phyloP scores from a whole-genome alignment of 2,888 invertebrate species.

The Blastobasis lacticolella region DNA sequence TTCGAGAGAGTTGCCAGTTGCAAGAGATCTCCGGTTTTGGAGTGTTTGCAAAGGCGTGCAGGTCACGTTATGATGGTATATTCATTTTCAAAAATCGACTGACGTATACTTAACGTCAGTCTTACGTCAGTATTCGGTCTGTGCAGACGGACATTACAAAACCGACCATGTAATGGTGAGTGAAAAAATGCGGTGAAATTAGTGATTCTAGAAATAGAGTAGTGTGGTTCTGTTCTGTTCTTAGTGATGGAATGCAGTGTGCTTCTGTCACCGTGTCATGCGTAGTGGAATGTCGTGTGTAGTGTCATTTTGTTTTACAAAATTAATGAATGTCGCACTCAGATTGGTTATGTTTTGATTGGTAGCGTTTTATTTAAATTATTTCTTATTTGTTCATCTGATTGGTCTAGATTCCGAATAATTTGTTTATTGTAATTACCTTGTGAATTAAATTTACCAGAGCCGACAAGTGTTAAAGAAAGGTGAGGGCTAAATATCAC shows the following conservation, averaged over 20 bases:
- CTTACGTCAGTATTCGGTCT: constrained; percentile 44
- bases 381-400: background rate
- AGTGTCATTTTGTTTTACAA: constrained; percentile 16
- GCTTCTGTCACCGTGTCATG: constrained; percentile 27
- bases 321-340: background rate
- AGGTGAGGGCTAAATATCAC: constrained; percentile 5
- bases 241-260: constrained; percentile 29
- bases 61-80: no score
- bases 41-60: no score
- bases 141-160: constrained; percentile 37
- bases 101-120: constrained; percentile 40
- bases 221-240: constrained; percentile 18
- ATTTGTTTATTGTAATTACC: background rate
- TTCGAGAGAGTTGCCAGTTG: no score
- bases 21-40: no score
- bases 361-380: background rate
- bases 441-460: constrained; percentile 1
- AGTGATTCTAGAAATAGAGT: constrained; percentile 32
- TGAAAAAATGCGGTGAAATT: constrained; percentile 26
- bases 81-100: constrained; percentile 54
- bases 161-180: constrained; percentile 66
- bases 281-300: constrained; percentile 45
- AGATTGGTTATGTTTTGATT: background rate
- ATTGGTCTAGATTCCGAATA: no score
- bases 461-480: background rate